phyloP scores from a whole-genome alignment of 2,797 vertebrate genomes.

The Coranthus polyacanthus region DNA sequence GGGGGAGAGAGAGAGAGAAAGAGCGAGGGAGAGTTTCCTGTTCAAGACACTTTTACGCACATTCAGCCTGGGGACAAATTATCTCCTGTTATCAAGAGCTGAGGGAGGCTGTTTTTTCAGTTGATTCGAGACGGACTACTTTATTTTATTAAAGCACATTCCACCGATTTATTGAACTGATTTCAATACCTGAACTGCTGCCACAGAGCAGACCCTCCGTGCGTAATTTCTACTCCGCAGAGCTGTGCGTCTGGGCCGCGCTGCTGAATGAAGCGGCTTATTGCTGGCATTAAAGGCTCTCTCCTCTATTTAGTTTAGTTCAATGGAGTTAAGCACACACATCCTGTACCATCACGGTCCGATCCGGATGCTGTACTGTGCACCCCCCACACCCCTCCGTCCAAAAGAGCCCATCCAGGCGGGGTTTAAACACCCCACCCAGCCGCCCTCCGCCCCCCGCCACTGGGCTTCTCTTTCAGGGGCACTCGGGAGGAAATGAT shows the following conservation, averaged over 20 bases:
- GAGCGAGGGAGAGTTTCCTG: slow-evolving; percentile 54
- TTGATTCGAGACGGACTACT: too few species aligned
- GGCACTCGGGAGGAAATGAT: slow-evolving; percentile 69
- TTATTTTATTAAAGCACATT: too few species aligned
- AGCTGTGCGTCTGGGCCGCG: slow-evolving; percentile 71
- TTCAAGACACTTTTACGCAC: slow-evolving; percentile 62
- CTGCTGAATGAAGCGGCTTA: slow-evolving; percentile 83
- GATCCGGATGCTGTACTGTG: slow-evolving; percentile 80
- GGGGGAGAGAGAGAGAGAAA: slow-evolving; percentile 17
- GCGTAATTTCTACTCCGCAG: slow-evolving; percentile 71
- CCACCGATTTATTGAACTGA: too few species aligned
- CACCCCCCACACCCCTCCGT: slow-evolving; percentile 28
- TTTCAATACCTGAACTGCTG: too few species aligned
- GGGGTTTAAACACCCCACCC: slow-evolving; percentile 48
- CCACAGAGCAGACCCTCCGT: too few species aligned
- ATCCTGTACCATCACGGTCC: slow-evolving; percentile 74
- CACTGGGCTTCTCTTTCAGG: slow-evolving; percentile 71
- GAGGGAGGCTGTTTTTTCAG: slow-evolving; percentile 20
- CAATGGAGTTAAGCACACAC: slow-evolving; percentile 80
- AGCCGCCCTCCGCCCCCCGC: slow-evolving; percentile 26
- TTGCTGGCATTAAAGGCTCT: slow-evolving; percentile 81
- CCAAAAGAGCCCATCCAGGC: slow-evolving; percentile 55
- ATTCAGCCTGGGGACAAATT: slow-evolving; percentile 61
- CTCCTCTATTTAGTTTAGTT: slow-evolving; percentile 75
- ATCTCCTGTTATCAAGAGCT: slow-evolving; percentile 47